Percentiles rank a stretch among this genome's conserved stretches.
Conservation (phyloP, 35 echinoderm and acorn worm genomes). For the Heliocidaris tuberculata region DNA sequence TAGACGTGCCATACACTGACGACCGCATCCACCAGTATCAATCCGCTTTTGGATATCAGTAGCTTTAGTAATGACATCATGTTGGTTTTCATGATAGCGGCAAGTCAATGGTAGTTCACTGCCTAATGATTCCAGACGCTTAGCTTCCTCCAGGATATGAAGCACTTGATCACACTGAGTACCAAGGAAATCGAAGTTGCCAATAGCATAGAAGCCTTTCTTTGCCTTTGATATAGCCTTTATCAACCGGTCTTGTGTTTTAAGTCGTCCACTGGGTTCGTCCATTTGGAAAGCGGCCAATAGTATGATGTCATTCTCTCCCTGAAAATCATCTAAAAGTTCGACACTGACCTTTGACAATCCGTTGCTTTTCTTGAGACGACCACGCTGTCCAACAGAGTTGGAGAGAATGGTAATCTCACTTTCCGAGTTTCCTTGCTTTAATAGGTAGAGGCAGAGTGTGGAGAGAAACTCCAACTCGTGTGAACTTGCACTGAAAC, state of each 20-base stretch:
- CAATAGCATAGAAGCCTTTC: conserved; percentile 56
- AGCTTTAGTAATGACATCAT: not conserved
- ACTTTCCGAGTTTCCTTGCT: conserved; percentile 59
- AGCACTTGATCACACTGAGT: not conserved
- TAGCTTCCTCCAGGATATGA: not conserved
- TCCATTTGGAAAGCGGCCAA: conserved; percentile 60
- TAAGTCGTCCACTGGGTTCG: conserved; percentile 51
- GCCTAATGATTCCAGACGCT: not conserved
- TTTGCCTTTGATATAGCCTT: conserved; percentile 61
- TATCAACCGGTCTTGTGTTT: conserved; percentile 47
- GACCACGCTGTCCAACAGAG: conserved; percentile 56
- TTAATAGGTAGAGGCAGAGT: conserved; percentile 62
- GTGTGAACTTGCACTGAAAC: conserved; percentile 52
- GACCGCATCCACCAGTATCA: conserved; percentile 59
- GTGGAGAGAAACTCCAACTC: conserved; percentile 63
- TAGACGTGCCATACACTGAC: conserved; percentile 52
- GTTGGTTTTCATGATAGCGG: conserved; percentile 44
- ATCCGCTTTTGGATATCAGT: conserved; percentile 54
- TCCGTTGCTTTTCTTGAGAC: conserved; percentile 35
- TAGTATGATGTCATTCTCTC: conserved; percentile 82
- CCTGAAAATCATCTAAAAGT: conserved; percentile 66
- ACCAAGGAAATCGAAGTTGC: conserved; percentile 56
- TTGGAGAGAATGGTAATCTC: conserved; percentile 75
- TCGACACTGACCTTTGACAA: conserved; percentile 47
- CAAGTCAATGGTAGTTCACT: conserved; percentile 46